phyloP scores from a whole-genome alignment of 2,113 vertebrate species.

The Thunnus thynnus region DNA sequence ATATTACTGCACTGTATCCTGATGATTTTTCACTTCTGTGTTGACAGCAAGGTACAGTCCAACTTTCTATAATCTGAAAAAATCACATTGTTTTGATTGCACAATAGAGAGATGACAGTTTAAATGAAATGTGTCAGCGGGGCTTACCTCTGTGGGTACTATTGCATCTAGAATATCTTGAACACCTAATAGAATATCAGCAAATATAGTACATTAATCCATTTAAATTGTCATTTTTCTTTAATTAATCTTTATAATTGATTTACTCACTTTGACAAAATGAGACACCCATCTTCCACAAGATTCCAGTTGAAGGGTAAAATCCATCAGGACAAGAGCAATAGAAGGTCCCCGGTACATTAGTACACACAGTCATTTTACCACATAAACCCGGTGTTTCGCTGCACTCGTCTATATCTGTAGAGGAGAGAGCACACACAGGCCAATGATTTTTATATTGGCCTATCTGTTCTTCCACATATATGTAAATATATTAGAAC shows the following conservation, averaged over 20 bases:
- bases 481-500: no score
- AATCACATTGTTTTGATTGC: no score
- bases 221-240: neutral
- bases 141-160: constrained; percentile 28
- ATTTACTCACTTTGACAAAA: constrained; percentile 69
- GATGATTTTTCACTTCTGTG: no score
- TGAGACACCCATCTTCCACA: constrained; percentile 49
- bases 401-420: constrained; percentile 77
- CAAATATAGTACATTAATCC: no score
- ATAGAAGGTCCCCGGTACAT: constrained; percentile 58
- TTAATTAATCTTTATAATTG: neutral
- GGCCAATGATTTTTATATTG: neutral
- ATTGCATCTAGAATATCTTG: constrained; percentile 38
- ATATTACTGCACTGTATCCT: no score
- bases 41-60: no score
- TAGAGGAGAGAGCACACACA: neutral
- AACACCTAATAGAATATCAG: neutral
- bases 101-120: no score
- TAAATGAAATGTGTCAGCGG: neutral
- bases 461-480: neutral
- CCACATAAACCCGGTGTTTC: constrained; percentile 69
- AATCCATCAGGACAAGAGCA: constrained; percentile 76
- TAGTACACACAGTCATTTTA: constrained; percentile 58
- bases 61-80: no score
- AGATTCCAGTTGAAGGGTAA: constrained; percentile 67